Evolutionary conservation across 1,140 invertebrate species (phyloP), one percentile per base, ranked within the genome.

Genomic region (Pogonomyrmex californicus): DNA sequence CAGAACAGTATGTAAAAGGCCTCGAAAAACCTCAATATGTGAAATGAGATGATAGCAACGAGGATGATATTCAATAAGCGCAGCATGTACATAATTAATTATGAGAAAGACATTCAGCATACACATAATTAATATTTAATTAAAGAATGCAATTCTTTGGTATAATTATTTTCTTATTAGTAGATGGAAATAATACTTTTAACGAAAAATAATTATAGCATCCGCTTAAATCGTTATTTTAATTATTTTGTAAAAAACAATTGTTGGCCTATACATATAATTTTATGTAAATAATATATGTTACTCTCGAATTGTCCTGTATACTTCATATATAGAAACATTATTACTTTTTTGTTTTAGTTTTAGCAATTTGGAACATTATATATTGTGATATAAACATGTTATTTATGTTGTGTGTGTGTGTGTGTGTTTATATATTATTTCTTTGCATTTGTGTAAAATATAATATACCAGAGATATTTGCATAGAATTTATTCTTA

Each of bases 1-100:
- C 97, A 49, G 97, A 98, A 94, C 97, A 97, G n/a, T 97, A 97
- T 92, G 98, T 98, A 47, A 94, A 92, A 62, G 97, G 97, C 51
- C 93, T 95, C 17, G 95, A 95, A 6, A 95, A 95, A 89, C 96
- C 97, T 54, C 95, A 96, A 49, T 97, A 97, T 88, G 94, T 96
- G 36, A 91, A 94, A 91, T 94, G 93, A 90, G 62, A 76, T 12
- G 91, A 94, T 75, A 78, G 89, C 6, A 94, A 86, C 14, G 94
- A 95, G n/a, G 95, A 95, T 23, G 93, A 94, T n/a, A 38, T 62
- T 62, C 30, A 62, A 33, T 6, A 65, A 17, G 1, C 95, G 33
- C 95, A 95, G 83, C 95, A 95, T 79, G 92, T 95, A 85, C 93
- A 95, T 65, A 95, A 95, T 93, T 95, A 94, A 94, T 87, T n/a